These are phyloP conservation scores for Chaitophorus viminalis DNA, from an alignment of 2,888 invertebrate genomes.

Conservation along the genomic window DNA sequence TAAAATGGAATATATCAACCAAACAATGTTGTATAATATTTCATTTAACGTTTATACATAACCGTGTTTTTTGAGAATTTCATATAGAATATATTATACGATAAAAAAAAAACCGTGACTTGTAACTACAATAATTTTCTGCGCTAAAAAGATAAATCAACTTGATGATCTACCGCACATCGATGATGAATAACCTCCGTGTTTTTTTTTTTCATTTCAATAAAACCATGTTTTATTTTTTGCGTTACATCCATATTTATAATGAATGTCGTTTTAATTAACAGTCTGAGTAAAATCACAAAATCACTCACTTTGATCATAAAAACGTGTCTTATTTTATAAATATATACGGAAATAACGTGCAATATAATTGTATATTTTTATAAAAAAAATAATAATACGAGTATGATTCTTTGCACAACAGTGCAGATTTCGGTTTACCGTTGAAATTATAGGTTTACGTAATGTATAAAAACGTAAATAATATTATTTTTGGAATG, in stretches of 20 bases:
- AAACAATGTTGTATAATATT: conserved; percentile 8
- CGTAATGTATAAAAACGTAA: too few species aligned
- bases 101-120: conserved; percentile 16
- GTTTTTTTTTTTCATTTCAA: conserved; percentile 31
- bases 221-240: conserved; percentile 44
- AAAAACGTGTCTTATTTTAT: neutral
- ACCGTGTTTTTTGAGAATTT: conserved; percentile 1
- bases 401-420: too few species aligned
- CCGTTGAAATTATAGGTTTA: too few species aligned
- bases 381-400: too few species aligned
- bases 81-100: neutral
- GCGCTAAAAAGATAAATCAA: conserved; percentile 52
- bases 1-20: neutral
- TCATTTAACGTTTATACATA: neutral
- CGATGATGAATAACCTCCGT: conserved; percentile 26
- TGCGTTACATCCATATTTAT: conserved; percentile 36
- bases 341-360: neutral
- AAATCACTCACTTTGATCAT: neutral
- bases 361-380: too few species aligned
- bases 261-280: conserved; percentile 35
- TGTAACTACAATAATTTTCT: conserved; percentile 34
- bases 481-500: too few species aligned
- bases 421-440: too few species aligned
- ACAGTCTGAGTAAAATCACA: neutral
- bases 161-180: conserved; percentile 28